Evolutionary conservation across 2,797 vertebrate genomes (phyloP).

Genomic region (Siniperca undulata): DNA sequence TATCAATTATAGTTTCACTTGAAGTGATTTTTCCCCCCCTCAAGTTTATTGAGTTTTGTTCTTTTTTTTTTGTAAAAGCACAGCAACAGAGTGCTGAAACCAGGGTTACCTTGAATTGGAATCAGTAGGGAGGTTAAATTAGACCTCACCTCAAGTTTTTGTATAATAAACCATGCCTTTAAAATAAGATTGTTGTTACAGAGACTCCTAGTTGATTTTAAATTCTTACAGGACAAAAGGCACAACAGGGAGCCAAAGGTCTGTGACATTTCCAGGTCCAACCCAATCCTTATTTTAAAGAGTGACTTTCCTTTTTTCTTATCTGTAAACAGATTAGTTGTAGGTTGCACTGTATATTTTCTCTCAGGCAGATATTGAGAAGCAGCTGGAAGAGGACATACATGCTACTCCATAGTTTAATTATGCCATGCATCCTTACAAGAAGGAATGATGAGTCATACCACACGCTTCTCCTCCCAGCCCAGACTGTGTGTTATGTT

Average conservation of each 20-base stretch:
- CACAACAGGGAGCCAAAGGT: no score
- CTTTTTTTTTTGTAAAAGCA: no score
- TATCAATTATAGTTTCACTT: not conserved
- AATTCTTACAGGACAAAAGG: no score
- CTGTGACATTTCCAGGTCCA: no score
- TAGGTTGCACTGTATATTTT: not conserved
- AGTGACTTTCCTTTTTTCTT: not conserved
- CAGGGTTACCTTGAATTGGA: no score
- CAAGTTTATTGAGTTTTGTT: no score
- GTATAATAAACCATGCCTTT: no score
- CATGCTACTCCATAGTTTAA: slow-evolving; percentile 35
- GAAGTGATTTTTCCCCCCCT: not conserved
- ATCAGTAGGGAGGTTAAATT: no score
- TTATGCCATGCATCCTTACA: slow-evolving; percentile 24
- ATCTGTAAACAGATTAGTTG: slow-evolving; percentile 30
- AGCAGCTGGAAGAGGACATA: slow-evolving; percentile 22
- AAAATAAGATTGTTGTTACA: no score
- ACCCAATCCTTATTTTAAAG: slow-evolving; percentile 4
- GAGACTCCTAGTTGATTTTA: no score
- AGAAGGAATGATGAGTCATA: slow-evolving; percentile 61
- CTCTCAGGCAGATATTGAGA: slow-evolving; percentile 12
- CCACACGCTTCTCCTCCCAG: slow-evolving; percentile 18
- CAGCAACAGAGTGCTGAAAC: no score
- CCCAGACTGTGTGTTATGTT: slow-evolving; percentile 48
- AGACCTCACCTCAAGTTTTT: no score